Evolutionary conservation across 2,888 invertebrate genomes (phyloP).

Genomic region (Hyppa rectilinea): DNA sequence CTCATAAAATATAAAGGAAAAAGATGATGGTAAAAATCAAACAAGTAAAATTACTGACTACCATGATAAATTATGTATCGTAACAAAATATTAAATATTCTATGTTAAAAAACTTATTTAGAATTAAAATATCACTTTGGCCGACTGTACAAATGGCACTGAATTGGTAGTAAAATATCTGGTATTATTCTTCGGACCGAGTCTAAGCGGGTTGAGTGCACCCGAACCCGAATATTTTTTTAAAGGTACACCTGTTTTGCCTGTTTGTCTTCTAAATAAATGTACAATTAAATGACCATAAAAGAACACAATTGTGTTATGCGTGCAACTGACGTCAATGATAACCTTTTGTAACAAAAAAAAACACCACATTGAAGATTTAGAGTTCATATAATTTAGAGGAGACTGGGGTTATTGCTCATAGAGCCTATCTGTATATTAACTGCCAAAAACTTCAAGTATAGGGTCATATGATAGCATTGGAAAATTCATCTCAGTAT

Average conservation of each 20-base stretch:
- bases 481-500: neutral
- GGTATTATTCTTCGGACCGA: too few species aligned
- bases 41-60: too few species aligned
- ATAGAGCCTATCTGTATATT: neutral
- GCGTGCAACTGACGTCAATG: slow-evolving; percentile 31
- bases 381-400: neutral
- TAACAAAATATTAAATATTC: too few species aligned
- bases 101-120: too few species aligned
- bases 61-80: too few species aligned
- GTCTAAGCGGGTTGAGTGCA: too few species aligned
- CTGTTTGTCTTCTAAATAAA: neutral
- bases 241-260: neutral
- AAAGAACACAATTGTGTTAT: slow-evolving; percentile 1
- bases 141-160: too few species aligned
- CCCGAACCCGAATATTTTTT: too few species aligned
- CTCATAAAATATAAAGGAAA: too few species aligned
- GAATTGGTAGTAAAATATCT: too few species aligned
- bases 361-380: neutral
- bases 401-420: neutral
- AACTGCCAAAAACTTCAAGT: neutral
- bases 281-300: neutral
- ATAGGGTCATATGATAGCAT: neutral
- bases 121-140: too few species aligned
- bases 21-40: too few species aligned
- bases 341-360: slow-evolving; percentile 13